Conservation (phyloP, 2,113 vertebrate species). For the Cheilinus undulatus region DNA sequence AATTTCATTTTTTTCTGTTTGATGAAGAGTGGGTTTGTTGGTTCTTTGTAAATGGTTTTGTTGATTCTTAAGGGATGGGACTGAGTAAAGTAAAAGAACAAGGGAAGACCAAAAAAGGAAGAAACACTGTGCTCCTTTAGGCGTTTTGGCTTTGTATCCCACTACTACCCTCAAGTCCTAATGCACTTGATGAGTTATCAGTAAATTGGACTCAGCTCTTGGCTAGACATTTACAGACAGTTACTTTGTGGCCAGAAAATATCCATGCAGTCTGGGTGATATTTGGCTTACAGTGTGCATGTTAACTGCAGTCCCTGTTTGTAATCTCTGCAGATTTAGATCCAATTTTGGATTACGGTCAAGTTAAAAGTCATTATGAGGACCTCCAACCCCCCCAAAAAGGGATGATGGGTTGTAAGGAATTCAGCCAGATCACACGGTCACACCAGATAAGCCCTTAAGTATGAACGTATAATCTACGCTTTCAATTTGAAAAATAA, state of each 20-base stretch:
- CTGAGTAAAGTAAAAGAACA: background rate
- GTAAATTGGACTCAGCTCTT: constrained; percentile 46
- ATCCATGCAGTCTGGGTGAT: constrained; percentile 67
- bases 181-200: constrained; percentile 48
- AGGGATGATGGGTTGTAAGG: constrained; percentile 64
- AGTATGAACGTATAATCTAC: constrained; percentile 79
- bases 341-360: constrained; percentile 81
- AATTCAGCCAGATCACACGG: constrained; percentile 60
- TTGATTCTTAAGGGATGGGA: no score
- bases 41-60: no score
- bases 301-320: constrained; percentile 74
- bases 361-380: constrained; percentile 81
- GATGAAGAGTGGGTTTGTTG: no score
- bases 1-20: no score
- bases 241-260: constrained; percentile 58
- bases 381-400: constrained; percentile 51
- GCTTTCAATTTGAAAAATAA: constrained; percentile 77
- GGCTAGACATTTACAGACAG: constrained; percentile 54
- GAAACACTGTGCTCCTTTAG: background rate
- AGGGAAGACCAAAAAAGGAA: background rate
- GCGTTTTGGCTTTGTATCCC: background rate
- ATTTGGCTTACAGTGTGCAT: constrained; percentile 71
- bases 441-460: constrained; percentile 75
- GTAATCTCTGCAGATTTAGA: constrained; percentile 83
- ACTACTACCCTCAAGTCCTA: constrained; percentile 1